Base-by-base conservation (phyloP, 2,888 invertebrate species). In the Brachyptera risi region DNA sequence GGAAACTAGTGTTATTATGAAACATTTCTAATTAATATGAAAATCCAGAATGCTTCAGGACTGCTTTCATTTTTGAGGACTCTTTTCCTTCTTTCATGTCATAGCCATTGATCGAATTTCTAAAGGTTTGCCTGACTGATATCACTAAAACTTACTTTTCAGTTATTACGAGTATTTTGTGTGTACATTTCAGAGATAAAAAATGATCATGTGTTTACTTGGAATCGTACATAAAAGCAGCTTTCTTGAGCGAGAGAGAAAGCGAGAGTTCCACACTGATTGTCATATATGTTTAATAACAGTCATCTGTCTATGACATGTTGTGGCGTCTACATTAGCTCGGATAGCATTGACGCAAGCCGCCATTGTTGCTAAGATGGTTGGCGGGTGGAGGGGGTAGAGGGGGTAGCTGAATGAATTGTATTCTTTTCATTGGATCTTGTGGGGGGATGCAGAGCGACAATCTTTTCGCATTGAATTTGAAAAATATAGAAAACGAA, bases 271-370 rank as follows among this genome's bases (percentile, higher is more conserved):
- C 7, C 7, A 23, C 24, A 2, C 17, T 49, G 61, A 61, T 61
- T 61, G 58, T 58, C 58, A 61, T 40, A n/a, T n/a, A 51, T 57
- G 60, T 57, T 63, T 59, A 61, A 63, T 60, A 60, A 54, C 56
- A 56, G 3, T 59, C 63, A 61, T 58, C 63, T 63, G 63, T 61
- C 63, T 59, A 24, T 59, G 63, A 63, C 63, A 60, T 31, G 61
- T 61, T 63, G 61, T 59, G 57, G 60, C 63, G 59, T 63, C 63
- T 59, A 54, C 61, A 63, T 63, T 63, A 63, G 59, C 56, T 47
- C 56, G n/a, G 15, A 26, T 37, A 24, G 56, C 24, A 56, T 38
- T 47, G 44, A 31, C 47, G 35, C 47, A 58, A 47, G 58, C 47
- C 5, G 27, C 47, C 31, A 47, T 37, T 47, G 47, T 49, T 23